Conservation (phyloP, 92 coral and sea anemone genomes). For the Bergia sp. region DNA sequence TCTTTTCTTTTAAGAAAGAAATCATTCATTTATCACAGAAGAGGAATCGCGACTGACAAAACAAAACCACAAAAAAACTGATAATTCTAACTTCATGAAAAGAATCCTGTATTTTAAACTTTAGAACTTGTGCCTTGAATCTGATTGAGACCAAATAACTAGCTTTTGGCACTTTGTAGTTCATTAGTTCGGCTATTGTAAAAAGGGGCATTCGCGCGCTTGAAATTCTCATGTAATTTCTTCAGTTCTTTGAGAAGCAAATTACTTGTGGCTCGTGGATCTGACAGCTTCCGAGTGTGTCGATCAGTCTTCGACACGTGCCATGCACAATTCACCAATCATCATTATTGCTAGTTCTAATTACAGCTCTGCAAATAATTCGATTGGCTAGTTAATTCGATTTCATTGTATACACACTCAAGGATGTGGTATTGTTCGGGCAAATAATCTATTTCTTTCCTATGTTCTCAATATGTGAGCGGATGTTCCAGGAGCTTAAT, state of each 20-base stretch:
- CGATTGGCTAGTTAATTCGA: slow-evolving; percentile 75
- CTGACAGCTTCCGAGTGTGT: slow-evolving; percentile 65
- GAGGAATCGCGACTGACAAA: slow-evolving; percentile 30
- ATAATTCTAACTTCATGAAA: slow-evolving; percentile 10
- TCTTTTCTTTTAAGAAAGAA: not conserved
- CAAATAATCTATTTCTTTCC: slow-evolving; percentile 66
- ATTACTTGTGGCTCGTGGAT: slow-evolving; percentile 56
- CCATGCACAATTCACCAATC: slow-evolving; percentile 69
- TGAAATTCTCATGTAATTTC: slow-evolving; percentile 8
- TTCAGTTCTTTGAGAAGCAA: slow-evolving; percentile 29
- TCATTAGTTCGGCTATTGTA: slow-evolving; percentile 26
- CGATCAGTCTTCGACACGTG: slow-evolving; percentile 66
- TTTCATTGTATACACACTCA: slow-evolving; percentile 73
- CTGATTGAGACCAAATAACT: not conserved
- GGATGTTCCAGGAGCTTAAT: slow-evolving; percentile 23
- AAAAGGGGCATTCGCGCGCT: not conserved
- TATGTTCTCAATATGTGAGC: slow-evolving; percentile 31
- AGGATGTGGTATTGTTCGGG: slow-evolving; percentile 51
- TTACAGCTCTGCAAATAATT: slow-evolving; percentile 70
- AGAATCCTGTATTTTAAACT: not conserved
- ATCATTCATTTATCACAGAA: not conserved
- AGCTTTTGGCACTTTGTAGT: slow-evolving; percentile 18
- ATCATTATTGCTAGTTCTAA: slow-evolving; percentile 72
- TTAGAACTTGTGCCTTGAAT: not conserved
- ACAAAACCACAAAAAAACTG: slow-evolving; percentile 1